Percentiles rank a stretch among this genome's conserved stretches.
phyloP scores from a whole-genome alignment of 2,888 invertebrate genomes.

The Epicampocera succincta region DNA sequence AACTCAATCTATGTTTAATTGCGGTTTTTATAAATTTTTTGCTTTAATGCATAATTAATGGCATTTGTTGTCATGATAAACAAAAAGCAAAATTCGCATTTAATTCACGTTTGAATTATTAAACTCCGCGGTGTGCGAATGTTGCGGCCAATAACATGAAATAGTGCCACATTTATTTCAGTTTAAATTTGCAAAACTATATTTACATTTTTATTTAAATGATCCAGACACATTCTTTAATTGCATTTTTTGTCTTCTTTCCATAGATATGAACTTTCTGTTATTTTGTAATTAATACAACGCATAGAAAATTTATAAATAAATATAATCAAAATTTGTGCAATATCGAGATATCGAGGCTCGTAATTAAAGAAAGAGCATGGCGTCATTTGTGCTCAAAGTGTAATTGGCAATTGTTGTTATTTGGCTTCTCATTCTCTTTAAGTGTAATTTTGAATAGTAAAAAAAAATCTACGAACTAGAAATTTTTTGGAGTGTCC shows the following conservation, averaged over 20 bases:
- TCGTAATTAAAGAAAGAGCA: too few species aligned
- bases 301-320: slow-evolving; percentile 7
- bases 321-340: too few species aligned
- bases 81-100: slow-evolving; percentile 14
- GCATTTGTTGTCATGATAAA: slow-evolving; percentile 35
- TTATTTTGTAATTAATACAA: slow-evolving; percentile 13
- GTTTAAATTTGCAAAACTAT: background rate
- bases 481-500: too few species aligned
- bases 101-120: slow-evolving; percentile 13
- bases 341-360: too few species aligned
- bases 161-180: slow-evolving; percentile 23
- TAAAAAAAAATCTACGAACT: too few species aligned
- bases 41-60: slow-evolving; percentile 31
- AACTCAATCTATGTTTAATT: slow-evolving; percentile 29
- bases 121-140: slow-evolving; percentile 1
- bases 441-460: too few species aligned
- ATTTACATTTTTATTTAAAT: background rate
- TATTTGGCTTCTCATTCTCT: too few species aligned
- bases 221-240: slow-evolving; percentile 3
- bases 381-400: too few species aligned
- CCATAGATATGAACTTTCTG: too few species aligned
- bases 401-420: too few species aligned
- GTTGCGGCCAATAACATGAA: too few species aligned
- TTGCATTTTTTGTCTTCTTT: slow-evolving; percentile 8
- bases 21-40: slow-evolving; percentile 21